A percentile compares a stretch with the other conserved stretches of the same genome.
phyloP scores from a whole-genome alignment of 2,113 vertebrate genomes.

The Pangasianodon gigas region DNA sequence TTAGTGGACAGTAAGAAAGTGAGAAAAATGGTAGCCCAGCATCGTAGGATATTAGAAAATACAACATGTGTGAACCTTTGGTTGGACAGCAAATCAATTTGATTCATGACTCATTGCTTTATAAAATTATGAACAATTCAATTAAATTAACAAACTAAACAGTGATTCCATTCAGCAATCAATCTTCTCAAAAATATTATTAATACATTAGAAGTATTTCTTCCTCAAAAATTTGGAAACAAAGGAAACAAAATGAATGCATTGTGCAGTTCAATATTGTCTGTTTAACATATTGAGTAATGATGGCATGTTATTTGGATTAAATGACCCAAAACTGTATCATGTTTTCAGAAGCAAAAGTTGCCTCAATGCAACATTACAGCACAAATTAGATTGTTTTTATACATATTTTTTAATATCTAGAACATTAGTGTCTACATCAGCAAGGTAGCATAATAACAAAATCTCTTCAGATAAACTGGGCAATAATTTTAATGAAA shows the following conservation, averaged over 20 bases:
- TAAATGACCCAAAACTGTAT: not conserved
- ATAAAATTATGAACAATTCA: not conserved
- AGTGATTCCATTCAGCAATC: not conserved
- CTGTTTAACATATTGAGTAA: not conserved
- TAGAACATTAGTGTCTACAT: not conserved
- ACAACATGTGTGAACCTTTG: not conserved
- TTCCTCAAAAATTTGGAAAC: not conserved
- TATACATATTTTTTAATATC: not conserved
- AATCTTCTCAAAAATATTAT: not conserved
- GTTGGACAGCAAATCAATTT: not conserved
- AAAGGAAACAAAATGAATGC: not conserved
- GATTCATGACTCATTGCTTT: not conserved
- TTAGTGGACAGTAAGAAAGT: conserved; percentile 29
- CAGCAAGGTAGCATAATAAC: not conserved
- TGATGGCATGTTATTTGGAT: not conserved
- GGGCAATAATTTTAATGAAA: not conserved
- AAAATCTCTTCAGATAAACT: not conserved
- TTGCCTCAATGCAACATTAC: not conserved
- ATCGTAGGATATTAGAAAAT: not conserved
- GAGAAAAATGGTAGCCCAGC: not conserved
- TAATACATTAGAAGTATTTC: not conserved
- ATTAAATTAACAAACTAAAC: not conserved
- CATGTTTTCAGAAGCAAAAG: not conserved
- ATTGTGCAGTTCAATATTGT: not conserved
- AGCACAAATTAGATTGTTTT: not conserved